Conservation (phyloP, 2,113 vertebrate genomes). For the Hyla sarda region DNA sequence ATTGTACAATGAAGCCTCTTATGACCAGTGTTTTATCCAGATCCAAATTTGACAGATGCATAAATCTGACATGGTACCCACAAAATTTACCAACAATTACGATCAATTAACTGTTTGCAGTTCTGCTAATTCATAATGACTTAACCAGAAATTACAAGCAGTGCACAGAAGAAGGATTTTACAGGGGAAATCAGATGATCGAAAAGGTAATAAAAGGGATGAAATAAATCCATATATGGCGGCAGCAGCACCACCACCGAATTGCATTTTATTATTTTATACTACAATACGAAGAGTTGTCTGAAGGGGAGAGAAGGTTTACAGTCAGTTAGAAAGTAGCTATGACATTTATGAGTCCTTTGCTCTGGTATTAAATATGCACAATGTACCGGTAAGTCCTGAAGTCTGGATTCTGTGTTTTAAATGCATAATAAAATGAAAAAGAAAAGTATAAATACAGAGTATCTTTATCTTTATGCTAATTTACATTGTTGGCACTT, state of each 20-base stretch:
- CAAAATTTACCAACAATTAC: background rate
- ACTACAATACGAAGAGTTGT: background rate
- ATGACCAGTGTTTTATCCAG: background rate
- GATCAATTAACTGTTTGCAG: background rate
- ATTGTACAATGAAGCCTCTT: background rate
- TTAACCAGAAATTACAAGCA: background rate
- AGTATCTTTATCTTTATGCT: too few relatives aligned
- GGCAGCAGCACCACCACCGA: background rate
- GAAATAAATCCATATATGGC: background rate
- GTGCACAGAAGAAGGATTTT: background rate
- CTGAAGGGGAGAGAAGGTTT: background rate
- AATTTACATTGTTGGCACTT: too few relatives aligned
- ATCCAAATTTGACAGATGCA: background rate
- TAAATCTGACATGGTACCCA: background rate
- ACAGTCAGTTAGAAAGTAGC: background rate
- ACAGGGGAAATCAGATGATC: background rate
- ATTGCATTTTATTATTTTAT: constrained; percentile 3
- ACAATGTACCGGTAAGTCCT: background rate
- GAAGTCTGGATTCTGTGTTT: background rate
- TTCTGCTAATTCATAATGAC: background rate
- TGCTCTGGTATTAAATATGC: background rate
- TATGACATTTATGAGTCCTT: constrained; percentile 4
- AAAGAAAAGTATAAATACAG: too few relatives aligned
- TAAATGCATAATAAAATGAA: background rate
- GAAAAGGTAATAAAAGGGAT: constrained; percentile 1